These are phyloP conservation scores for Upupa epops DNA, from an alignment of 2,113 vertebrate genomes.

Conservation along the genomic window DNA sequence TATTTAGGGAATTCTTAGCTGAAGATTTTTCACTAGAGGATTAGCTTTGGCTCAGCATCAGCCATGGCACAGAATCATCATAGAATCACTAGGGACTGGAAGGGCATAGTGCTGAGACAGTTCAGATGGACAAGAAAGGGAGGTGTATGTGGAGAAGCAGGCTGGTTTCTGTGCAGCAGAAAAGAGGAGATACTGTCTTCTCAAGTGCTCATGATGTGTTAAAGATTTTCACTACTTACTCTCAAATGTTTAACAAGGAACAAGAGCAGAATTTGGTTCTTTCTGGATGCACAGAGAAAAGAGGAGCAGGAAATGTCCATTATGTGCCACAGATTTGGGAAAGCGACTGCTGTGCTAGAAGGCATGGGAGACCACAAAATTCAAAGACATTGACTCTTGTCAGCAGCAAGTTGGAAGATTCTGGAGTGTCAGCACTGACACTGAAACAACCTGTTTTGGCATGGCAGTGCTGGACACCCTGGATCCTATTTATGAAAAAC, in stretches of 20 bases:
- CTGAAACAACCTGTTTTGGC: background rate
- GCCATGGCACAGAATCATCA: accelerated
- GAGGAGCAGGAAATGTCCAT: background rate
- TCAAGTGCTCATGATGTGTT: background rate
- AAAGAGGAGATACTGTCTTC: background rate
- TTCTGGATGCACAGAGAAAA: background rate
- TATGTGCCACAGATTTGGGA: background rate
- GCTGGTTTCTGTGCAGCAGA: background rate
- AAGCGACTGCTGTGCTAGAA: background rate
- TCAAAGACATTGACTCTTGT: background rate
- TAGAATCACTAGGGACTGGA: too few species aligned
- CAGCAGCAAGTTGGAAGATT: background rate
- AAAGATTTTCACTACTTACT: background rate
- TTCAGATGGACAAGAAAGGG: background rate
- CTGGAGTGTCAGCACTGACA: background rate
- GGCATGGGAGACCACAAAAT: accelerated
- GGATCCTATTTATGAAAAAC: background rate
- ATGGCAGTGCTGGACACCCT: background rate
- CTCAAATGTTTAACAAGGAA: background rate
- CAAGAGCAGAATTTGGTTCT: background rate
- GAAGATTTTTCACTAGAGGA: background rate
- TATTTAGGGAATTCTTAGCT: background rate
- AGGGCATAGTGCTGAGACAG: background rate
- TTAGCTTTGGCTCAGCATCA: background rate
- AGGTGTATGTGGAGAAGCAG: background rate